Percentiles rank a stretch among this genome's conserved stretches.
Conservation (phyloP, 2,113 vertebrate species). For the Argyrosomus japonicus region DNA sequence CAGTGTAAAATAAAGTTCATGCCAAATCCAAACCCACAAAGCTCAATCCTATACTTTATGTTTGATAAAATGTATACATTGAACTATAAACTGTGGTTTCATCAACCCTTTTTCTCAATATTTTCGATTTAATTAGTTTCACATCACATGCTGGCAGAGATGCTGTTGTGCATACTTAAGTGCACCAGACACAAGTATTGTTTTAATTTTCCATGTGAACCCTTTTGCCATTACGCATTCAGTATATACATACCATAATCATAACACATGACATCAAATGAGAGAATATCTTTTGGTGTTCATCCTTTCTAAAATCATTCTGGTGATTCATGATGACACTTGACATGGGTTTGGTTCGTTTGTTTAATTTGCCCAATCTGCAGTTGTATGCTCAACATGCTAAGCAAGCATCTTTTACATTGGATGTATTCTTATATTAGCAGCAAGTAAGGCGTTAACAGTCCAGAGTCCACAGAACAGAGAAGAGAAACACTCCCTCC, state of each 20-base stretch:
- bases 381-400: conserved; percentile 1
- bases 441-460: conserved; percentile 29
- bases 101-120: background rate
- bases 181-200: background rate
- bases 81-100: background rate
- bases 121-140: background rate
- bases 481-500: conserved; percentile 37
- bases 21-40: conserved; percentile 18
- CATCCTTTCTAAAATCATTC: background rate
- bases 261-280: background rate
- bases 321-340: background rate
- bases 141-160: background rate
- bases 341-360: background rate
- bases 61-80: background rate
- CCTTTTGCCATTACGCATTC: background rate
- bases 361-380: background rate
- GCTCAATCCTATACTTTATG: background rate
- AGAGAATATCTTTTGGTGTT: background rate
- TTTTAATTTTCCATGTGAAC: conserved; percentile 3
- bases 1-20: conserved; percentile 57
- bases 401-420: conserved; percentile 1
- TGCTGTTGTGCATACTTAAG: background rate
- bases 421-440: conserved; percentile 21
- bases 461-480: conserved; percentile 19
- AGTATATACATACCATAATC: background rate